Base-by-base conservation (phyloP, 2,888 invertebrate genomes). In the Hirtodrosophila confusa region DNA sequence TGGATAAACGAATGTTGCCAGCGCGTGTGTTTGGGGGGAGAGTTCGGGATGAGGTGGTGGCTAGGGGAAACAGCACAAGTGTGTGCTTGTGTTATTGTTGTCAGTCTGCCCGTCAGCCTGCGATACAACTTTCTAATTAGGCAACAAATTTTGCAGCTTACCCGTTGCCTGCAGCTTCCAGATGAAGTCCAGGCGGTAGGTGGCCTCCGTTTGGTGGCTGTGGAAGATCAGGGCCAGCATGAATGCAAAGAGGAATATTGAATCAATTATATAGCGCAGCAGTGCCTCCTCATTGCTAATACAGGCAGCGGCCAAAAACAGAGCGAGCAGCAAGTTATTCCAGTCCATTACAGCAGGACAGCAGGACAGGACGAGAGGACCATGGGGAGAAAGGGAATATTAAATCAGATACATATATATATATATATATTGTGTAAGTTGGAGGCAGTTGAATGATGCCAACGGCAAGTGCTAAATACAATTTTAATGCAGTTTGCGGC, bases 81-180 rank as follows among this genome's bases (percentile, higher is more conserved):
- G 31, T 8, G 31, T 0, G 9, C 31, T 31, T 50, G 33, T 50
- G 33, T 17, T 49, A 31, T 33, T 31, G 11, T 33, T n/a, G 7
- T 3, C 39, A 45, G 44, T 8, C 31, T 39, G 60, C 24, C 33
- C 41, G 29, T 43, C 39, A 23, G 23, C 31, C 11, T 27, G 40
- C 31, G 12, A 27, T 11, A 44, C 39, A 67, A 47, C 41, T 74
- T 29, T 47, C 40, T 71, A 67, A 74, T 71, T 74, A 67, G 47
- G 24, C 27, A n/a, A 12, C 12, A 10, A 36, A 47, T 11, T 37
- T 8, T 11, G 12, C 43, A 43, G 80, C 90, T 90, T 73, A 96
- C 96, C 96, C 83, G 95, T 96, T 11, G 98, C 98, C 93, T 98
- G 98, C 29, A 98, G 93, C 92, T 98, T 99, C 99, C 99, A 99